Conservation (phyloP, 2,113 vertebrate genomes). For the Monopterus albus region DNA sequence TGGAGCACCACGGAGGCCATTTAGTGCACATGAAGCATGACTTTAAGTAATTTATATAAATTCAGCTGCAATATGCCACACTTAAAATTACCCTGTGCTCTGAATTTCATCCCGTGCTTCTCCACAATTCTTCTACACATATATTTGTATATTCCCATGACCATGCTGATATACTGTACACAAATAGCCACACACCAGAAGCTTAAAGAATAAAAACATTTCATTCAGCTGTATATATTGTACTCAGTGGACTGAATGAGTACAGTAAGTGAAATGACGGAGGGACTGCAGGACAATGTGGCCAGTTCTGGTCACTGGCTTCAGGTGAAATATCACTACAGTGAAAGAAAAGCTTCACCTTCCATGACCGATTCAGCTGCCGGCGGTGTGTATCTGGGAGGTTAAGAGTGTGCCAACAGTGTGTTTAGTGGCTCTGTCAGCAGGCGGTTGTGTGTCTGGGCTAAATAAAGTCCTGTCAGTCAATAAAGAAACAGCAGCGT, state of each 20-base stretch:
- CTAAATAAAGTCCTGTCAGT: conserved; percentile 30
- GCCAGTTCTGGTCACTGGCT: neutral
- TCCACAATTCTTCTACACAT: too few relatives aligned
- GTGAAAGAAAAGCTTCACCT: neutral
- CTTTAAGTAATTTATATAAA: neutral
- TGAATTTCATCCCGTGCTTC: too few relatives aligned
- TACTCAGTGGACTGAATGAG: too few relatives aligned
- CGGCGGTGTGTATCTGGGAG: conserved; percentile 17
- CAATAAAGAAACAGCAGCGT: conserved; percentile 17
- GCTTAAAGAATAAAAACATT: too few relatives aligned
- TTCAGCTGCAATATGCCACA: conserved; percentile 7
- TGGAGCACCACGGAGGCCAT: neutral
- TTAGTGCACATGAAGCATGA: neutral
- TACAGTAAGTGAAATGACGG: neutral
- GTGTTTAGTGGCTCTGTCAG: conserved; percentile 60
- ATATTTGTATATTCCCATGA: too few relatives aligned
- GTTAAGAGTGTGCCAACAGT: conserved; percentile 44
- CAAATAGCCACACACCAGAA: too few relatives aligned
- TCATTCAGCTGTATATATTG: neutral
- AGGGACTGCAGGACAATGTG: neutral
- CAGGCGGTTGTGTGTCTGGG: conserved; percentile 25
- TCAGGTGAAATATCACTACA: conserved; percentile 9
- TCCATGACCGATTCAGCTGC: conserved; percentile 3
- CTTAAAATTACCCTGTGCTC: neutral
- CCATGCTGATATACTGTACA: too few relatives aligned